Percentiles rank a stretch among this genome's conserved stretches.
Evolutionary conservation across 2,888 invertebrate genomes (phyloP).

Genomic region (Catocala nupta): DNA sequence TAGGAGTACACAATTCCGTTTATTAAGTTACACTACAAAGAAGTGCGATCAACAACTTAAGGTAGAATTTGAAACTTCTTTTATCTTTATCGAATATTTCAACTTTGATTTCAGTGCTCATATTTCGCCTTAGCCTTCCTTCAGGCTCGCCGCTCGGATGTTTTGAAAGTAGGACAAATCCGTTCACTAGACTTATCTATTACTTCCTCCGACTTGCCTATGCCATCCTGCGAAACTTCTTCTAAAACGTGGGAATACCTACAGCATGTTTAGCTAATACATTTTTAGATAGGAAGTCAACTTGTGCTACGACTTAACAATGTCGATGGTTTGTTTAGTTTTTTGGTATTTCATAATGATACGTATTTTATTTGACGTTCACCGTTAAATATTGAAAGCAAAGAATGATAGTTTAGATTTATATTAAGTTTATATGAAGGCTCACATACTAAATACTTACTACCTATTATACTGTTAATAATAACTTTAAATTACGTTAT

Average conservation of each 20-base stretch:
- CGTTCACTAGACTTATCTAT: conserved; percentile 29
- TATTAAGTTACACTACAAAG: neutral
- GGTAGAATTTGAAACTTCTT: conserved; percentile 11
- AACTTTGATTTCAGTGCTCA: conserved; percentile 28
- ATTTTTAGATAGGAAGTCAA: neutral
- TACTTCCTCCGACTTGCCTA: conserved; percentile 15
- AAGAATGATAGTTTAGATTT: no score
- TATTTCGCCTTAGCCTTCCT: conserved; percentile 27
- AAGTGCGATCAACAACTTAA: neutral
- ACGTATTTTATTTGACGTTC: no score
- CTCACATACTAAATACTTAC: no score
- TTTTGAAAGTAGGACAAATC: conserved; percentile 34
- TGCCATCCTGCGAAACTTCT: conserved; percentile 10
- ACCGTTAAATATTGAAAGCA: no score
- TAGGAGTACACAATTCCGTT: no score
- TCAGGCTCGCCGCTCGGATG: conserved; percentile 18
- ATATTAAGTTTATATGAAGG: no score
- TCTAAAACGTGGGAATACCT: neutral
- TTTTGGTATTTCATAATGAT: no score
- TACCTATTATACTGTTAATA: no score
- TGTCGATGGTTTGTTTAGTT: no score
- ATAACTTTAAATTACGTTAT: no score
- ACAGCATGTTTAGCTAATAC: neutral
- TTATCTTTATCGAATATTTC: conserved; percentile 31
- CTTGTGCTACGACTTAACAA: no score